Conservation (phyloP, 1,140 invertebrate genomes). For the Aplysia californica region DNA sequence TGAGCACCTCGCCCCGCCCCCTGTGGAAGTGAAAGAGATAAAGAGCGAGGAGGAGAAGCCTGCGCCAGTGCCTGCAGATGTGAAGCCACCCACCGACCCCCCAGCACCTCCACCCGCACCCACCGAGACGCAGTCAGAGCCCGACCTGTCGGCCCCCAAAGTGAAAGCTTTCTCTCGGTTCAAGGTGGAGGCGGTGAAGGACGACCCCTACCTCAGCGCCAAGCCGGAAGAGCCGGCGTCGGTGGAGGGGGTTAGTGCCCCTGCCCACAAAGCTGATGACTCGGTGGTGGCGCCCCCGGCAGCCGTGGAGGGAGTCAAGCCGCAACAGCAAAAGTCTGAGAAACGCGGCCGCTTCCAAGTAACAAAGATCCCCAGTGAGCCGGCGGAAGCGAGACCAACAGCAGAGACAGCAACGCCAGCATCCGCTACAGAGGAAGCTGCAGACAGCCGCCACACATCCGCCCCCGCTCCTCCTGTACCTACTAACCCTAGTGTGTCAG, state of each 20-base stretch:
- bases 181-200: conserved; percentile 25
- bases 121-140: conserved; percentile 20
- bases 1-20: no score
- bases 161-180: conserved; percentile 14
- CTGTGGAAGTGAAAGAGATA: neutral
- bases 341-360: conserved; percentile 25
- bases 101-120: neutral
- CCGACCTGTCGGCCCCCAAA: conserved; percentile 22
- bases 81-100: neutral
- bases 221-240: neutral
- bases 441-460: no score
- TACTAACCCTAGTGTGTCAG: conserved; percentile 2
- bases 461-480: neutral
- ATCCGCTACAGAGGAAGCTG: no score
- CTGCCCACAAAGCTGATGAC: no score
- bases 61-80: no score
- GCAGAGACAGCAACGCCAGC: neutral
- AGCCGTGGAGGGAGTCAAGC: no score
- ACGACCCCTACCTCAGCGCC: neutral
- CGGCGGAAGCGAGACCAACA: neutral
- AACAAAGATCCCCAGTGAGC: conserved; percentile 11
- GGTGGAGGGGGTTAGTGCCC: no score
- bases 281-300: no score
- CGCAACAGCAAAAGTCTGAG: conserved; percentile 18
- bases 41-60: neutral